Percentiles rank a stretch among this genome's conserved stretches.
phyloP scores from a whole-genome alignment of 2,888 invertebrate species.

The Antitype chi region DNA sequence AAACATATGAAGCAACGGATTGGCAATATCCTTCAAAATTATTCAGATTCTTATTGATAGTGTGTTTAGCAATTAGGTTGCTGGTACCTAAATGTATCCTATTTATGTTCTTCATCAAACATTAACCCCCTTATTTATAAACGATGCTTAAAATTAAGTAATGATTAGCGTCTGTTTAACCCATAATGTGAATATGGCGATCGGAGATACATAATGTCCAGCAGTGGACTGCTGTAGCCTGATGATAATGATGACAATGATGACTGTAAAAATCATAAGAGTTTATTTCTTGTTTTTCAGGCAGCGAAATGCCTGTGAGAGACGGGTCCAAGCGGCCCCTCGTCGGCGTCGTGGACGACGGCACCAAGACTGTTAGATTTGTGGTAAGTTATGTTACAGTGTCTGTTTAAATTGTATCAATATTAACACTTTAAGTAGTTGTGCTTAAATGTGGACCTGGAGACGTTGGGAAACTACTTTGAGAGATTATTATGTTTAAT shows the following conservation, averaged over 20 bases:
- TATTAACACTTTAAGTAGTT: not conserved
- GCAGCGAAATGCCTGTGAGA: conserved; percentile 84
- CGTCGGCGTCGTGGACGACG: conserved; percentile 98
- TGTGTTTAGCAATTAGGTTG: no score
- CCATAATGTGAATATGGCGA: not conserved
- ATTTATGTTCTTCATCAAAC: not conserved
- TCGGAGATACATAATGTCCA: not conserved
- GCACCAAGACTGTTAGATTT: conserved; percentile 97
- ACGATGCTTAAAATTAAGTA: no score
- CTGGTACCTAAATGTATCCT: not conserved
- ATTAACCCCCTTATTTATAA: no score
- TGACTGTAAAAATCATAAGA: not conserved
- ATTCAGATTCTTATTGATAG: no score
- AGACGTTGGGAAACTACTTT: not conserved
- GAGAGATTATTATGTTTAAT: not conserved
- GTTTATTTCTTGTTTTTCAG: conserved; percentile 71
- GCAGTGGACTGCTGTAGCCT: not conserved
- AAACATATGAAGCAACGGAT: no score
- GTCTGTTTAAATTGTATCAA: not conserved
- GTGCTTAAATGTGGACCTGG: no score
- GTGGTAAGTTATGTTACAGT: conserved; percentile 90
- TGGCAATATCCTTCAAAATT: no score
- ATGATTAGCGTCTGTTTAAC: no score
- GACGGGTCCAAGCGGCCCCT: conserved; percentile 87
- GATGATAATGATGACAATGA: not conserved